These are phyloP conservation scores for Psammodynastes pulverulentus DNA, from an alignment of 2,113 vertebrate species.

Conservation along the genomic window DNA sequence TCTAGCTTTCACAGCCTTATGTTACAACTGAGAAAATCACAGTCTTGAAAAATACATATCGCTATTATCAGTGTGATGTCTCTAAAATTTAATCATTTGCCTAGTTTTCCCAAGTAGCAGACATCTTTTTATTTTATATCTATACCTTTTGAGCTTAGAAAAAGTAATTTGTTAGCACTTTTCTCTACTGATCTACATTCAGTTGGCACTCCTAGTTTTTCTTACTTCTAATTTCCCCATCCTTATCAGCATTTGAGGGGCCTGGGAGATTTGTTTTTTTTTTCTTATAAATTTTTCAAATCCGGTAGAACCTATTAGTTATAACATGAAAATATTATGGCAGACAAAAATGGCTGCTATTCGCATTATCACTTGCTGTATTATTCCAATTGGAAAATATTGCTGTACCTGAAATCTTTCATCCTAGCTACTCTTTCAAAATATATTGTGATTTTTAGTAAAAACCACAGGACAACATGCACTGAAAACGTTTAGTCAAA, in stretches of 20 bases:
- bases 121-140: neutral
- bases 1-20: neutral
- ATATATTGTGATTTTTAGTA: neutral
- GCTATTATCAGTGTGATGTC: neutral
- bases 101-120: neutral
- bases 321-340: neutral
- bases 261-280: neutral
- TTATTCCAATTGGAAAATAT: neutral
- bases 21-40: neutral
- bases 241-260: neutral
- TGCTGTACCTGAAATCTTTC: neutral
- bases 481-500: neutral
- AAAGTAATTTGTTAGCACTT: neutral
- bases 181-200: neutral
- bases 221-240: neutral
- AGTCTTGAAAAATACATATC: neutral
- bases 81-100: neutral
- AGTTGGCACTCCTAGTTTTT: neutral
- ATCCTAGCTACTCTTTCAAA: neutral
- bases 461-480: neutral
- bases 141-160: neutral
- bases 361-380: neutral
- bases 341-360: neutral
- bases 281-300: neutral
- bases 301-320: neutral